phyloP scores from a whole-genome alignment of 2,888 invertebrate species.

The Eudasyphora cyanicolor region DNA sequence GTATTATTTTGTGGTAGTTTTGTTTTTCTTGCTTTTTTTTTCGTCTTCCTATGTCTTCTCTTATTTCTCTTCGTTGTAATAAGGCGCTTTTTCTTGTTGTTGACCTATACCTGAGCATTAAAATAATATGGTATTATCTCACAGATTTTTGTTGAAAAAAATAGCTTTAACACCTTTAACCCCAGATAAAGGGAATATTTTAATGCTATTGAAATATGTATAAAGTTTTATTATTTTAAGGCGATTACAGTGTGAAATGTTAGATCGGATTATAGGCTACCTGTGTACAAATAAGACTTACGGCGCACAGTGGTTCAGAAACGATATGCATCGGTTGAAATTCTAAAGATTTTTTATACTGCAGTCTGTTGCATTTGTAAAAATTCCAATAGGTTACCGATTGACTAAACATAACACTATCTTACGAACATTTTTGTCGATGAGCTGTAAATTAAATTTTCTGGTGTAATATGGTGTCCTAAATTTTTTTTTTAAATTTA shows the following conservation, averaged over 20 bases:
- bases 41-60: neutral
- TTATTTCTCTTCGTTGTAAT: neutral
- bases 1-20: slow-evolving; percentile 42
- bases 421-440: too few species aligned
- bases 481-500: too few species aligned
- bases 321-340: too few species aligned
- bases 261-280: neutral
- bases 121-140: neutral
- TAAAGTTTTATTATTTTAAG: neutral
- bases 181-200: neutral
- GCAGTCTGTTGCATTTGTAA: too few species aligned
- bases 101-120: neutral
- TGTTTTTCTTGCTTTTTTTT: neutral
- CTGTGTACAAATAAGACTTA: too few species aligned
- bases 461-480: too few species aligned
- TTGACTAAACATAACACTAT: too few species aligned
- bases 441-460: too few species aligned
- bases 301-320: too few species aligned
- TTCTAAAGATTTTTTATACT: too few species aligned
- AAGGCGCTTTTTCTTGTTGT: neutral
- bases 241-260: neutral
- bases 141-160: too few species aligned
- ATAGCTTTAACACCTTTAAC: neutral
- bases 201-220: neutral
- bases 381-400: too few species aligned